phyloP scores from a whole-genome alignment of 2,797 vertebrate genomes.

The Choloepus didactylus region DNA sequence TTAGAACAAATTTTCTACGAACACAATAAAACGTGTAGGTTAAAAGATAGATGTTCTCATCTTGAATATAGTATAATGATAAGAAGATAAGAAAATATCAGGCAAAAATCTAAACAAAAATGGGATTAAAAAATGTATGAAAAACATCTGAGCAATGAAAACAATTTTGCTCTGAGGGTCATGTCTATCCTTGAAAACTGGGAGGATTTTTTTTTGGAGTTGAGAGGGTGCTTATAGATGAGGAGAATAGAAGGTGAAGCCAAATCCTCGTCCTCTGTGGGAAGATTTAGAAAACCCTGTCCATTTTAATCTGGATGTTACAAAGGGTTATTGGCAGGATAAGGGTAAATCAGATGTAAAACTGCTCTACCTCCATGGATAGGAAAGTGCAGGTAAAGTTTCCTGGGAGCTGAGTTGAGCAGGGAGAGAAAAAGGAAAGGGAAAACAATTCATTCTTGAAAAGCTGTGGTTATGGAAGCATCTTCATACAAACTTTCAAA shows the following conservation, averaged over 20 bases:
- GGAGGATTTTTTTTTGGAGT: not conserved
- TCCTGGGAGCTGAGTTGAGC: not conserved
- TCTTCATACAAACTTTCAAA: not conserved
- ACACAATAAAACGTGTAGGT: not conserved
- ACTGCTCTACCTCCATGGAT: not conserved
- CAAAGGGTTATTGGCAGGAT: not conserved
- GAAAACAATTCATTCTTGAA: not conserved
- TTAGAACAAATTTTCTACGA: not conserved
- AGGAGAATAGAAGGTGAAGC: not conserved
- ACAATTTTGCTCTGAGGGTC: not conserved
- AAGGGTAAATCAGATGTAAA: not conserved
- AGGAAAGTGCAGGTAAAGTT: not conserved
- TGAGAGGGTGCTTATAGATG: not conserved
- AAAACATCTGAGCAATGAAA: not conserved
- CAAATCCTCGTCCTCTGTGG: not conserved
- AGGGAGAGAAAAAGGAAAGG: not conserved
- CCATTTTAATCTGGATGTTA: not conserved
- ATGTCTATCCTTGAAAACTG: not conserved
- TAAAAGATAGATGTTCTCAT: not conserved
- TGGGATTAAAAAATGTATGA: not conserved
- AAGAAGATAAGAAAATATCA: not conserved
- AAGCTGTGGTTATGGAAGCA: not conserved
- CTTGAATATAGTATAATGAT: not conserved
- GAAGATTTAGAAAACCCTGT: not conserved
- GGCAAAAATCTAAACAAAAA: conserved; percentile 18